Percentiles rank a stretch among this genome's conserved stretches.
These are phyloP conservation scores for Gymnodraco acuticeps DNA, from an alignment of 2,797 vertebrate species.

Conservation along the genomic window DNA sequence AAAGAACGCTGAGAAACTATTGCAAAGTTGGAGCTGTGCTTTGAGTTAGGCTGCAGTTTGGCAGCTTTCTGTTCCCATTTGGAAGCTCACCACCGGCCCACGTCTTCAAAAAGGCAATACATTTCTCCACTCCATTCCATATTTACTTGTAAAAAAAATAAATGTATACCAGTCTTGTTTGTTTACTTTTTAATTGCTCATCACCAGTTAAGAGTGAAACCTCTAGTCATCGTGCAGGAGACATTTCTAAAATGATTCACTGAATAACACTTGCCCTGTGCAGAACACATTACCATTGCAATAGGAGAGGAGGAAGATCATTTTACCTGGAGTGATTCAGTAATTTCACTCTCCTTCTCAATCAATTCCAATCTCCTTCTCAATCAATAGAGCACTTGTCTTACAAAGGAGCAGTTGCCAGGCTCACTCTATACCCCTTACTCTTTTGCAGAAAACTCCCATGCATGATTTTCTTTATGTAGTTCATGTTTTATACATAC, in stretches of 20 bases:
- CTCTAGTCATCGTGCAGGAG: background rate
- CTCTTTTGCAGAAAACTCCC: constrained; percentile 13
- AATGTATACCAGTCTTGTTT: background rate
- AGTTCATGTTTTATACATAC: constrained; percentile 38
- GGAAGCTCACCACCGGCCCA: background rate
- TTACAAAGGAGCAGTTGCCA: constrained; percentile 31
- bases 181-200: background rate
- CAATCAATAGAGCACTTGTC: constrained; percentile 63
- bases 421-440: constrained; percentile 21
- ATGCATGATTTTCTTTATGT: constrained; percentile 22
- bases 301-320: constrained; percentile 20
- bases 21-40: background rate
- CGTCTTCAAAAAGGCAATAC: background rate
- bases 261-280: constrained; percentile 18
- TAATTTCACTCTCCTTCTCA: constrained; percentile 56
- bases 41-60: background rate
- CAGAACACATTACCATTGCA: constrained; percentile 39
- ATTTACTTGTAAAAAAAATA: background rate
- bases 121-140: background rate
- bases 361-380: constrained; percentile 70
- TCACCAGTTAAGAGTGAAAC: background rate
- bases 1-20: background rate
- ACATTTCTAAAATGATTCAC: background rate
- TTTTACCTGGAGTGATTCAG: constrained; percentile 57
- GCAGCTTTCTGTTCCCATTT: constrained; percentile 2